These are phyloP conservation scores for Cryptomyrus ogoouensis DNA, from an alignment of 2,113 vertebrate species.

Conservation along the genomic window DNA sequence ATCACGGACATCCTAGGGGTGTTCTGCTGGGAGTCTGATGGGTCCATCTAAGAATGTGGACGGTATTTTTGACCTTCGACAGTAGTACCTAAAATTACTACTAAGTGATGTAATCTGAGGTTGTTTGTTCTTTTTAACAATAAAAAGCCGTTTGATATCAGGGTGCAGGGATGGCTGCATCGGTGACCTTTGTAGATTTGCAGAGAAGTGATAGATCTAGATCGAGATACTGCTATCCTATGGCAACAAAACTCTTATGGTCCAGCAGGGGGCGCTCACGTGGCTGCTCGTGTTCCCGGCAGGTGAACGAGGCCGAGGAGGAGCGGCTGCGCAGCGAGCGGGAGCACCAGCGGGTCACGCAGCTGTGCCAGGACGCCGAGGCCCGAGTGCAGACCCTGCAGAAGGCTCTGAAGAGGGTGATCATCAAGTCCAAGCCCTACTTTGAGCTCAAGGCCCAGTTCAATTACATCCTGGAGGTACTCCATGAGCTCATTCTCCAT, in stretches of 20 bases:
- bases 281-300: conserved; percentile 16
- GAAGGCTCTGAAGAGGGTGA: conserved; percentile 80
- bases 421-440: conserved; percentile 87
- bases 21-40: background rate
- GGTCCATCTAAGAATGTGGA: background rate
- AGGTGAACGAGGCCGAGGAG: conserved; percentile 91
- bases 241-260: background rate
- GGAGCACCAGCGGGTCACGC: conserved; percentile 83
- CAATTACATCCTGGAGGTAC: conserved; percentile 87
- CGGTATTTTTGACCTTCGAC: background rate
- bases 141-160: background rate
- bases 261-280: background rate
- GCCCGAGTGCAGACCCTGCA: conserved; percentile 83
- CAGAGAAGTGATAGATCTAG: background rate
- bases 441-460: conserved; percentile 92
- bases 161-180: background rate
- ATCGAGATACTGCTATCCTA: background rate
- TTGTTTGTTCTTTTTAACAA: background rate
- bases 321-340: conserved; percentile 82
- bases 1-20: background rate
- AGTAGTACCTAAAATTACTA: background rate
- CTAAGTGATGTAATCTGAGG: background rate
- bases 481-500: background rate
- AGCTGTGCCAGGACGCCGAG: conserved; percentile 83
- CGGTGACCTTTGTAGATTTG: background rate